These are phyloP conservation scores for Achatina immaculata DNA, from an alignment of 1,140 invertebrate species.

Conservation along the genomic window DNA sequence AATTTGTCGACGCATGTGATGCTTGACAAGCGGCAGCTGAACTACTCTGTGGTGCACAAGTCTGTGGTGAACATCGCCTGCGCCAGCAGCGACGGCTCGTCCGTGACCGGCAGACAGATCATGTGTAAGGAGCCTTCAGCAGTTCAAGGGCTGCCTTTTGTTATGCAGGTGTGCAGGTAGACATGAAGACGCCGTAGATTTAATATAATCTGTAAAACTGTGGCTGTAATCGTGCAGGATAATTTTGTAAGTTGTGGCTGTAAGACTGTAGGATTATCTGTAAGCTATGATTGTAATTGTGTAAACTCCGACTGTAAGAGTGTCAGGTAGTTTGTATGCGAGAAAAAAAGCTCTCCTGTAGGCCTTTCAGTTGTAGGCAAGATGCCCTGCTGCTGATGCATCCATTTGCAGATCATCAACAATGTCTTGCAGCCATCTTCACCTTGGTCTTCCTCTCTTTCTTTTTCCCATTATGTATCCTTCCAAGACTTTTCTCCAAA, in stretches of 20 bases:
- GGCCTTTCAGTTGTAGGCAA: too few relatives aligned
- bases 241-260: background rate
- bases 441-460: too few relatives aligned
- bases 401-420: too few relatives aligned
- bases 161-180: constrained; percentile 59
- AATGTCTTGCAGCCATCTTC: too few relatives aligned
- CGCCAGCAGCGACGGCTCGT: constrained; percentile 59
- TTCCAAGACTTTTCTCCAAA: too few relatives aligned
- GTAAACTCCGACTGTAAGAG: background rate
- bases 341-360: too few relatives aligned
- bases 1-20: constrained; percentile 62
- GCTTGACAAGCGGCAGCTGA: constrained; percentile 55
- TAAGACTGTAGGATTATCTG: background rate
- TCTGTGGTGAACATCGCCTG: constrained; percentile 65
- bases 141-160: constrained; percentile 55
- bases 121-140: constrained; percentile 68
- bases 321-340: background rate
- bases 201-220: background rate
- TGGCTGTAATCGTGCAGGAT: background rate
- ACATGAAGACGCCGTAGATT: background rate
- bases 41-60: constrained; percentile 66
- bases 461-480: too few relatives aligned
- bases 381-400: too few relatives aligned
- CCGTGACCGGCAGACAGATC: constrained; percentile 63
- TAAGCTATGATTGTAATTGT: background rate